Evolutionary conservation across 2,113 vertebrate species (phyloP), one percentile per base, ranked within the genome.

Genomic region (Platichthys stellatus): DNA sequence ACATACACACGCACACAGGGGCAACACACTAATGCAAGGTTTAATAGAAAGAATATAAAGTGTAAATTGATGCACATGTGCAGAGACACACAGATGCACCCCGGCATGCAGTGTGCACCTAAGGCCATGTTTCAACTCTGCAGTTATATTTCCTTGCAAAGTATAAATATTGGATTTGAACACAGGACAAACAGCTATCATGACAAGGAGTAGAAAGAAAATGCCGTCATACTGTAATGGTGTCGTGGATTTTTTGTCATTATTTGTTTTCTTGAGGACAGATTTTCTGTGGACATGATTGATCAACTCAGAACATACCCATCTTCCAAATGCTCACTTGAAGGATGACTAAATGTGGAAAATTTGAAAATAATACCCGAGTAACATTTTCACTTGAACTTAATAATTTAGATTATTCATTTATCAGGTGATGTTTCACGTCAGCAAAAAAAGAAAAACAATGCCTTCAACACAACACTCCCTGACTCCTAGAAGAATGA

Each of bases 401-500:
- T 49, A 18, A 49, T 49, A 1, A 49, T 49, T 49, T 18, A 5
- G 45, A 20, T 31, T 18, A 40, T 23, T 24, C 13, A 26, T 65
- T 51, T 28, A 68, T 74, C 11, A 20, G 24, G 26, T 45, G 15
- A 1, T 45, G n/a, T 21, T 38, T 35, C 26, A 59, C 3, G 35
- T 9, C 18, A 10, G 10, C 21, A 1, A 60, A 23, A 56, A 11
- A 51, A 20, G 14, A 62, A 62, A 62, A 53, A 59, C 31, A 43
- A 18, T 13, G 40, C 40, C 47, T 17, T 51, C 18, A 18, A 6
- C 28, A 31, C 31, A 31, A 7, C 70, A 51, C 3, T 40, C 24
- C 24, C 6, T 17, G 10, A 74, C 57, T 3, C 9, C 13, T 10
- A n/a, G 21, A 58, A 65, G 60, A 78, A 74, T 87, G 61, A 85